Conservation (phyloP, 2,797 vertebrate species). For the Acanthurus tractus region DNA sequence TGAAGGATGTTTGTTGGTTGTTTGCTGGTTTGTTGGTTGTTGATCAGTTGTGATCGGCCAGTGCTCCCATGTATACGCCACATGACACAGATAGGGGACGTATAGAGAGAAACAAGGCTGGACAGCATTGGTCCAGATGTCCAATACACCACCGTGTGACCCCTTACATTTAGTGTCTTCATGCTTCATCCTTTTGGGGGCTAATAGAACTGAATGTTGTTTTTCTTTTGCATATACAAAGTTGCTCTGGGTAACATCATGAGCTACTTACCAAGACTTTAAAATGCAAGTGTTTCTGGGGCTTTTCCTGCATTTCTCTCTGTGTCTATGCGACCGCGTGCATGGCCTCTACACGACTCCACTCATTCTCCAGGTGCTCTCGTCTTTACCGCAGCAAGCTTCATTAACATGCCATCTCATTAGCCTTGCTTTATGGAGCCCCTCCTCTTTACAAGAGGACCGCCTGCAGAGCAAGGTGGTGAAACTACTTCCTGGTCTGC, state of each 20-base stretch:
- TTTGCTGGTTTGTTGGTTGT: no score
- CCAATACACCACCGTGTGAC: background rate
- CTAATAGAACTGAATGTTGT: background rate
- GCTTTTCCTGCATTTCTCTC: conserved; percentile 22
- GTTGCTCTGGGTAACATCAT: background rate
- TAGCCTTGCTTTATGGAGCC: conserved; percentile 66
- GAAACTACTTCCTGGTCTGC: conserved; percentile 65
- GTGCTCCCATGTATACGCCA: no score
- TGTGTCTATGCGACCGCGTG: background rate
- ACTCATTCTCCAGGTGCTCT: conserved; percentile 23
- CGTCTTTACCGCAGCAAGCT: conserved; percentile 26
- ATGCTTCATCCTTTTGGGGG: background rate
- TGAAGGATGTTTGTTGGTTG: no score
- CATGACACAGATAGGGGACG: no score
- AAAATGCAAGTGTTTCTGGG: background rate
- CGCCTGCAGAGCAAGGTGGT: conserved; percentile 43
- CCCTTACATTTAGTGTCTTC: background rate
- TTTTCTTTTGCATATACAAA: background rate
- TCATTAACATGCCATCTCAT: conserved; percentile 65
- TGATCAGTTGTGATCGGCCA: no score
- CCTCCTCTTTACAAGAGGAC: conserved; percentile 65
- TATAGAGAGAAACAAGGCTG: no score
- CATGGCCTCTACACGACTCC: background rate
- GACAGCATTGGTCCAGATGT: no score
- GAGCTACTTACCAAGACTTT: conserved; percentile 11